Evolutionary conservation across 2,113 vertebrate species (phyloP).

Genomic region (Prunella fulvescens): DNA sequence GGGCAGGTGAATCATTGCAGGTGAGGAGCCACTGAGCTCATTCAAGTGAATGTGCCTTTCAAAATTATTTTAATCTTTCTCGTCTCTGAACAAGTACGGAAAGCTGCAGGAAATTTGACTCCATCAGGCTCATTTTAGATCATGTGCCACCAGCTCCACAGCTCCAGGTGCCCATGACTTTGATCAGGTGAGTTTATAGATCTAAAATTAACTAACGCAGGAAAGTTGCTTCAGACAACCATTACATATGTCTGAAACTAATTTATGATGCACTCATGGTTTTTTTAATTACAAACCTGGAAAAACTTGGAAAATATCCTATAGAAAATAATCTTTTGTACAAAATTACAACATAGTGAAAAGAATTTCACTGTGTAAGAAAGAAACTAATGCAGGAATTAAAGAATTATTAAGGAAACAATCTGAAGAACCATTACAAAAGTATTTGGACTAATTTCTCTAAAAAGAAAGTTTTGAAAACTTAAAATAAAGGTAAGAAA

Average conservation of each 20-base stretch:
- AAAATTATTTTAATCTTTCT: background rate
- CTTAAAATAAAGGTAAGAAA: background rate
- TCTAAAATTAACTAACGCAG: background rate
- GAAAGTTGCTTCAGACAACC: background rate
- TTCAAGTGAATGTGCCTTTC: background rate
- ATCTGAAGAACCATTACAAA: background rate
- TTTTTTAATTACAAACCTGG: background rate
- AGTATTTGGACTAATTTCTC: background rate
- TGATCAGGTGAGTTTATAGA: background rate
- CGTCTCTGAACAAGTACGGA: rapidly evolving
- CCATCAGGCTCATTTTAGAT: background rate
- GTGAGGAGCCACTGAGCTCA: background rate
- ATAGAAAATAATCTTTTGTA: background rate
- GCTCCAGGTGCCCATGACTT: background rate
- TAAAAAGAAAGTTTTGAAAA: background rate
- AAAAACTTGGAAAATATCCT: background rate
- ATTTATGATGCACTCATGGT: background rate
- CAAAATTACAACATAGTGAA: background rate
- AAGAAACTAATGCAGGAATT: background rate
- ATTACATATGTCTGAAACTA: background rate
- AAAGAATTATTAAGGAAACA: background rate
- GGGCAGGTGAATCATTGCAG: background rate
- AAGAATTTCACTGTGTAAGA: background rate
- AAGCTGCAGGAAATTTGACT: background rate
- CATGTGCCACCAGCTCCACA: background rate